Conservation (phyloP, 2,113 vertebrate genomes). For the Gracilinanus agilis region DNA sequence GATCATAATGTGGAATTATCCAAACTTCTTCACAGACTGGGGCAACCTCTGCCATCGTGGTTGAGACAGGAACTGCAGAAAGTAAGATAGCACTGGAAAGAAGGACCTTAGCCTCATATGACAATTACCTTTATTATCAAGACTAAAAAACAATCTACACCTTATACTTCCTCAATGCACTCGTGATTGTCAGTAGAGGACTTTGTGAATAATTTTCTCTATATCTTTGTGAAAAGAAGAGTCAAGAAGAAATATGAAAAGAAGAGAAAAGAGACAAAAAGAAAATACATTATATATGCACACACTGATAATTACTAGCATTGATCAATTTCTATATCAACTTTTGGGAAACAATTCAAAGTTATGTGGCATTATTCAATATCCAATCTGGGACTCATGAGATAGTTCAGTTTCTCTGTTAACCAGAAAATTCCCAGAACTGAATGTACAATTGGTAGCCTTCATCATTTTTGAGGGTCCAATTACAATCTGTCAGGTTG, state of each 20-base stretch:
- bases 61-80: slow-evolving; percentile 98
- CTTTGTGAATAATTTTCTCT: slow-evolving; percentile 68
- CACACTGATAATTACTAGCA: slow-evolving; percentile 60
- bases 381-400: slow-evolving; percentile 35
- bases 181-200: slow-evolving; percentile 76
- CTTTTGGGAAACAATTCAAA: slow-evolving; percentile 58
- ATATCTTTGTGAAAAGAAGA: slow-evolving; percentile 3
- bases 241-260: neutral
- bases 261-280: neutral
- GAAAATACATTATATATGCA: slow-evolving; percentile 45
- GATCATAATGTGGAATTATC: slow-evolving; percentile 98
- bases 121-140: slow-evolving; percentile 50
- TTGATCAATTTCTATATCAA: slow-evolving; percentile 50
- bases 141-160: neutral
- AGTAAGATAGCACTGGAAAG: slow-evolving; percentile 87
- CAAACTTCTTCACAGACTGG: slow-evolving; percentile 95
- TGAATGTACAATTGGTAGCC: slow-evolving; percentile 58
- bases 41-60: slow-evolving; percentile 97
- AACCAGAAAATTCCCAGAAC: slow-evolving; percentile 53
- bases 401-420: slow-evolving; percentile 57
- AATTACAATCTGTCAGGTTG: slow-evolving; percentile 73
- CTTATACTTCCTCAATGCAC: slow-evolving; percentile 66
- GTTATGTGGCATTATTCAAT: slow-evolving; percentile 47
- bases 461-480: slow-evolving; percentile 53
- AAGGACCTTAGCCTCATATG: slow-evolving; percentile 43